A percentile compares a stretch with the other conserved stretches of the same genome.
phyloP scores from a whole-genome alignment of 2,113 vertebrate species.

The Peucedramus taeniatus region DNA sequence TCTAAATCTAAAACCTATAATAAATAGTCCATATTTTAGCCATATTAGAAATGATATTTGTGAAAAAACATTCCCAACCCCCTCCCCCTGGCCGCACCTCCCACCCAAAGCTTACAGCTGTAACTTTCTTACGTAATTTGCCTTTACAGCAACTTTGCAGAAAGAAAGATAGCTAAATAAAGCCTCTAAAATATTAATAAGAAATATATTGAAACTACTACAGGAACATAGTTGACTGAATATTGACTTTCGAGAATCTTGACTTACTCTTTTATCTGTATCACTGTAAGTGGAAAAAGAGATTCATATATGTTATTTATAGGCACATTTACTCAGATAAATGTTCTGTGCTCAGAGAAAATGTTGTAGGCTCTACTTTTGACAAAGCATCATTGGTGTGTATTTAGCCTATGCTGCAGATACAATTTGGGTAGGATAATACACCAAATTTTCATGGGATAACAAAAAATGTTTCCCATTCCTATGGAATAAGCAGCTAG shows the following conservation, averaged over 20 bases:
- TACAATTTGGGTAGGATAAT: not conserved
- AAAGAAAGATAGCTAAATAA: not conserved
- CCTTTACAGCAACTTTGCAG: not conserved
- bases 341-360: not conserved
- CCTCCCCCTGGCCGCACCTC: rapidly evolving
- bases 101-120: not conserved
- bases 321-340: not conserved
- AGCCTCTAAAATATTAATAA: not conserved
- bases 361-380: not conserved
- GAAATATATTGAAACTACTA: not conserved
- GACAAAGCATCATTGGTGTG: not conserved
- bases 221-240: not conserved
- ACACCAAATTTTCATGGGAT: not conserved
- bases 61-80: not conserved
- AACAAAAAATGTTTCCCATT: not conserved
- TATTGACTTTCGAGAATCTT: not conserved
- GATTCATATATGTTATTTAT: not conserved
- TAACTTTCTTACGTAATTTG: not conserved
- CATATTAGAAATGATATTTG: not conserved
- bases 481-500: not conserved
- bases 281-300: not conserved
- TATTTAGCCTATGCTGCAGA: not conserved
- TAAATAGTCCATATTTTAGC: not conserved
- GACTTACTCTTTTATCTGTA: not conserved
- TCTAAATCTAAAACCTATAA: not conserved